Evolutionary conservation across 2,113 vertebrate species (phyloP).

Genomic region (Thamnophis sirtalis): DNA sequence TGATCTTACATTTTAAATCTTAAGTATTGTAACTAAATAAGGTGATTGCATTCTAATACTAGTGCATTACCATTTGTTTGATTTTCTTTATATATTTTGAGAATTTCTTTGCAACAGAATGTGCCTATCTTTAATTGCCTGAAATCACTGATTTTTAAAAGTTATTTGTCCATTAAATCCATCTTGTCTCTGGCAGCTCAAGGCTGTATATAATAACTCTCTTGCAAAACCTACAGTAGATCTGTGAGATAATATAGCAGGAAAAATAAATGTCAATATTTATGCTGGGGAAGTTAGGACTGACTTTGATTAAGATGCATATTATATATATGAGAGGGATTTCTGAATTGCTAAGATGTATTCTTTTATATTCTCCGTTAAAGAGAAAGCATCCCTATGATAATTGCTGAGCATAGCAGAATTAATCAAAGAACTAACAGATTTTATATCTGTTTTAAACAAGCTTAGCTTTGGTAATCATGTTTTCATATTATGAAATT

Average conservation of each 20-base stretch:
- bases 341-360: neutral
- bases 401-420: neutral
- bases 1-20: neutral
- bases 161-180: neutral
- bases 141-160: neutral
- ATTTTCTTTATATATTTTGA: neutral
- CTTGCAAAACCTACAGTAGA: neutral
- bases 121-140: neutral
- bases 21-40: neutral
- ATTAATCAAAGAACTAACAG: neutral
- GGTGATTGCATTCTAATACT: neutral
- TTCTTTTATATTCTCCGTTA: neutral
- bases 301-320: neutral
- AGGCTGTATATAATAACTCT: neutral
- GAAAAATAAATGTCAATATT: neutral
- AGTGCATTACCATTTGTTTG: neutral
- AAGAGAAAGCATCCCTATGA: neutral
- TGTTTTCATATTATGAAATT: neutral
- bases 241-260: neutral
- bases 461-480: neutral
- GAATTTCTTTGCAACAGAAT: neutral
- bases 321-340: neutral
- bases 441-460: neutral
- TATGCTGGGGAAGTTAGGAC: neutral
- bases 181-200: neutral